Evolutionary conservation across 2,797 vertebrate genomes (phyloP).

Genomic region (Enteromius viviparus): DNA sequence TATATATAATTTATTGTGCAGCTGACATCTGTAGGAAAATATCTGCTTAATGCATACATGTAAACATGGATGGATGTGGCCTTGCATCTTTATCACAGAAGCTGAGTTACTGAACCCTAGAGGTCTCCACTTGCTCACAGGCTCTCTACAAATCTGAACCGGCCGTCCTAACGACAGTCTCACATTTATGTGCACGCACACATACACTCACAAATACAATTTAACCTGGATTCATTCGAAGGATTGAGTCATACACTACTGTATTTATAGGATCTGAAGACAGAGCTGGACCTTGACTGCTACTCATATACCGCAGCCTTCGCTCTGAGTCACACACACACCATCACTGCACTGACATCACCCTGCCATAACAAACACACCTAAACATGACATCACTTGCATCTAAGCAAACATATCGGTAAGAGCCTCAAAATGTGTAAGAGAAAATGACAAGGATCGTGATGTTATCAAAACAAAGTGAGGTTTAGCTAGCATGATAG

Average conservation of each 20-base stretch:
- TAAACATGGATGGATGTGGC: neutral
- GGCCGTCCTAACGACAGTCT: conserved; percentile 16
- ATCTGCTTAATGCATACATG: neutral
- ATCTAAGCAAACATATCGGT: neutral
- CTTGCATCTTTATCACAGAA: conserved; percentile 23
- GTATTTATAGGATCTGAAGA: conserved; percentile 73
- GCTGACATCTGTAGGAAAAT: neutral
- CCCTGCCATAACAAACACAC: conserved; percentile 14
- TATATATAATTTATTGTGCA: neutral
- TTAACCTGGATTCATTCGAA: neutral
- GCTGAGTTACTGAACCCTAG: conserved; percentile 53
- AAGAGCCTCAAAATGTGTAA: neutral
- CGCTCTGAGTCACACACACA: conserved; percentile 27
- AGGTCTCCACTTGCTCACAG: conserved; percentile 51
- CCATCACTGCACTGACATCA: conserved; percentile 17
- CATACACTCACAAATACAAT: neutral
- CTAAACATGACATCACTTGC: conserved; percentile 43
- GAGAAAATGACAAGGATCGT: conserved; percentile 2
- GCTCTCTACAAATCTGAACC: conserved; percentile 21
- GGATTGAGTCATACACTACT: conserved; percentile 73
- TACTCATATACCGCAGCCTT: conserved; percentile 32
- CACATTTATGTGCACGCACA: conserved; percentile 10
- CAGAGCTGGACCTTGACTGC: conserved; percentile 63
- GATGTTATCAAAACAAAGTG: neutral
- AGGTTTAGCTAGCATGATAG: neutral